These are phyloP conservation scores for Callyntrura guangdongensis DNA, from an alignment of 2,888 invertebrate species.

Conservation along the genomic window DNA sequence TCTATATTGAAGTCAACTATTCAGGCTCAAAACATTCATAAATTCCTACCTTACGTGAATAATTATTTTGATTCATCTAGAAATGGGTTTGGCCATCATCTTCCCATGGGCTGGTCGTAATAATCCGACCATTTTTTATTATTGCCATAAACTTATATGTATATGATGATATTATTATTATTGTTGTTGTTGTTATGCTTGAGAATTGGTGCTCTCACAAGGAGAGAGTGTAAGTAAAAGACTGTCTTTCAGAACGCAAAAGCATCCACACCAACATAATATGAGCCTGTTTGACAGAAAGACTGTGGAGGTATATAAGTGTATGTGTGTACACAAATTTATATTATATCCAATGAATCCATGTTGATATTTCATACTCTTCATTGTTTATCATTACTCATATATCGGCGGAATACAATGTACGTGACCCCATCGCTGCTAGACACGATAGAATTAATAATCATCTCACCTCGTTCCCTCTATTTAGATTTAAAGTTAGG, in stretches of 20 bases:
- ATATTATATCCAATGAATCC: not conserved
- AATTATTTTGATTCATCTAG: conserved; percentile 76
- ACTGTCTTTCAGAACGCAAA: not conserved
- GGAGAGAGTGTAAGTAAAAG: conserved; percentile 2
- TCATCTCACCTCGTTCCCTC: conserved; percentile 49
- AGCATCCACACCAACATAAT: not conserved
- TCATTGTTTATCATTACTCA: conserved; percentile 51
- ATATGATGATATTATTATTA: conserved; percentile 22
- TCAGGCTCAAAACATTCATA: conserved; percentile 61
- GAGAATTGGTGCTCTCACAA: conserved; percentile 41
- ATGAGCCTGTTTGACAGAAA: too few relatives aligned
- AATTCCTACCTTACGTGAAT: conserved; percentile 75
- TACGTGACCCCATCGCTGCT: conserved; percentile 75
- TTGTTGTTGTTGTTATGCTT: conserved; percentile 44
- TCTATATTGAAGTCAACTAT: conserved; percentile 41
- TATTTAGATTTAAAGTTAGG: conserved; percentile 23
- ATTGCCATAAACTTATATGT: conserved; percentile 51
- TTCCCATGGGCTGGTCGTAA: conserved; percentile 71
- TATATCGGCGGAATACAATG: conserved; percentile 33
- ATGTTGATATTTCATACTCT: conserved; percentile 15
- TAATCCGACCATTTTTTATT: conserved; percentile 68
- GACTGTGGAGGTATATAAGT: not conserved
- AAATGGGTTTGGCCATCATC: conserved; percentile 76
- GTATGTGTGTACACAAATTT: not conserved
- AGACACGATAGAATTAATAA: conserved; percentile 72